Evolutionary conservation across 1,140 invertebrate species (phyloP), one percentile per base, ranked within the genome.

Genomic region (Dufourea novaeangliae): DNA sequence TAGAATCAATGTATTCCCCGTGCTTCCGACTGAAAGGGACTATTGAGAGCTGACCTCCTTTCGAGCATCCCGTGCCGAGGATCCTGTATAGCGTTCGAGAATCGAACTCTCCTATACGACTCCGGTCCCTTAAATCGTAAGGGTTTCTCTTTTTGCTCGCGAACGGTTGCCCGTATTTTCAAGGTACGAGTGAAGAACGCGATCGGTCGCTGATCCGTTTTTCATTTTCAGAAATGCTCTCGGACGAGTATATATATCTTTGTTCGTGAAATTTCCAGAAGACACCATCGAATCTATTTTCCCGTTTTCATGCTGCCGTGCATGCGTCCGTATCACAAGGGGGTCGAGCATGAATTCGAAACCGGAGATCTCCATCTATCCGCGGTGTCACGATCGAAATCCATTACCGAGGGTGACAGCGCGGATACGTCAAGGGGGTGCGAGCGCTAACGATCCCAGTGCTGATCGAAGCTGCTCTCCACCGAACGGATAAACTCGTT

Each of bases 1-100:
- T 34, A 22, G 46, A 62, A 80, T 79, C 59, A 25, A 7, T n/a
- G 14, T 50, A 54, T 22, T 17, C 62, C 50, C 20, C 61, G n/a
- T 54, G n/a, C 37, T 52, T 22, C 11, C 41, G 41, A 6, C 62
- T 52, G 32, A 46, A 71, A 29, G 39, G 56, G 56, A 71, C 70
- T 50, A 73, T 73, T 39, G 59, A 64, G 70, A 52, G 70, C 17
- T 29, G 61, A 73, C 70, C 70, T 52, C 44, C 59, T 73, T 73
- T 73, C 61, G 20, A 10, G 61, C 44, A 25, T 52, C 70, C 32
- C 59, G 69, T 46, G 56, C 59, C 22, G 34, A 12, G 41, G 41
- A 64, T 52, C 41, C 34, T n/a, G 8, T 22, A 14, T 27, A 29
- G 25, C 7, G 32, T 73, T 64, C 34, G 4, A 39, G 29, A 37